phyloP scores from a whole-genome alignment of 2,113 vertebrate genomes.

The Columba janthina region DNA sequence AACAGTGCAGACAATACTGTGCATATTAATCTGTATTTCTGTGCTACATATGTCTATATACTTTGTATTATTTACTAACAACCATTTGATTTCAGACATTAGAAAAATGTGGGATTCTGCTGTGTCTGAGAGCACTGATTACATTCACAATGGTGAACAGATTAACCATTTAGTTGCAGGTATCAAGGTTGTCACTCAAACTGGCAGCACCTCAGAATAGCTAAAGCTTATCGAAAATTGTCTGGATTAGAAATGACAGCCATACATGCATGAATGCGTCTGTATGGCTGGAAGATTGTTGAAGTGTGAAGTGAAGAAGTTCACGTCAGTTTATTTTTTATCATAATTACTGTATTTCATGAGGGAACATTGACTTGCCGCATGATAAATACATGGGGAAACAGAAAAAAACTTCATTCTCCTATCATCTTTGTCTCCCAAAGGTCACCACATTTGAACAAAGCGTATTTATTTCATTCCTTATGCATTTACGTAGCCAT shows the following conservation, averaged over 20 bases:
- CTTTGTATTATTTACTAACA: neutral
- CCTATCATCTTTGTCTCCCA: constrained; percentile 33
- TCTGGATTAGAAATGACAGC: constrained; percentile 69
- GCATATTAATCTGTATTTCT: neutral
- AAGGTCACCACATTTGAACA: constrained; percentile 46
- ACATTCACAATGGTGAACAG: constrained; percentile 58
- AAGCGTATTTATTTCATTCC: constrained; percentile 50
- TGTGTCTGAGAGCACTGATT: constrained; percentile 26
- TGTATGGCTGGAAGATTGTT: constrained; percentile 58
- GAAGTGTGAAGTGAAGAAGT: constrained; percentile 68
- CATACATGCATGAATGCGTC: constrained; percentile 66
- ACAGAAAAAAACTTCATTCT: constrained; percentile 44
- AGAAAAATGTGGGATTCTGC: constrained; percentile 21
- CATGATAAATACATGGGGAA: constrained; percentile 29
- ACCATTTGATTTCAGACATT: constrained; percentile 26
- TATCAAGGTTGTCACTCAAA: constrained; percentile 68
- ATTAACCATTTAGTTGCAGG: constrained; percentile 69
- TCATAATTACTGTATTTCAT: constrained; percentile 66
- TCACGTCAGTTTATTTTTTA: constrained; percentile 59
- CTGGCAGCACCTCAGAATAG: constrained; percentile 64
- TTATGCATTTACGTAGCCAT: constrained; percentile 33
- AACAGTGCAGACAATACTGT: neutral
- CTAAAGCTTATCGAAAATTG: constrained; percentile 66
- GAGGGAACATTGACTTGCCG: constrained; percentile 23
- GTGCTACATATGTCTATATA: neutral